Evolutionary conservation across 2,888 invertebrate genomes (phyloP).

Genomic region (Catocala nupta): DNA sequence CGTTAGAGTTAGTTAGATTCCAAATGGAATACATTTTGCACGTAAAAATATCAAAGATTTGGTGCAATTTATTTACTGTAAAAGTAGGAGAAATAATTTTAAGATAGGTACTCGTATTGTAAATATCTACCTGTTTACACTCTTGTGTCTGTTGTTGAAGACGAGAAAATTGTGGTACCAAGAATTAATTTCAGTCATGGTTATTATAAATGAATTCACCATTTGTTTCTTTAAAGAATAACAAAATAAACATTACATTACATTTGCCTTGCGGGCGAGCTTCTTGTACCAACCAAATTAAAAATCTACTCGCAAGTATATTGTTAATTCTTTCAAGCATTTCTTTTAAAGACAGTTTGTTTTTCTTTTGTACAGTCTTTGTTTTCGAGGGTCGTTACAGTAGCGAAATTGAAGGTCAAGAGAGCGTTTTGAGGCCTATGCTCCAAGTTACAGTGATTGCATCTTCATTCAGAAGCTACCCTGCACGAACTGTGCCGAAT

Average conservation of each 20-base stretch:
- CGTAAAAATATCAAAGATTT: no score
- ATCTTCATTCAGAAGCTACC: slow-evolving; percentile 75
- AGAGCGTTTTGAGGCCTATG: slow-evolving; percentile 55
- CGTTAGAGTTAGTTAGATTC: no score
- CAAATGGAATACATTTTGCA: no score
- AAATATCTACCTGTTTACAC: background rate
- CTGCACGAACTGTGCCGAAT: slow-evolving; percentile 61
- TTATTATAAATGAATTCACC: slow-evolving; percentile 36
- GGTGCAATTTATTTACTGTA: no score
- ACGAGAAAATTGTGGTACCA: slow-evolving; percentile 19
- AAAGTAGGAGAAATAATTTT: no score
- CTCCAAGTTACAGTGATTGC: slow-evolving; percentile 73
- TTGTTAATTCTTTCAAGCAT: slow-evolving; percentile 18
- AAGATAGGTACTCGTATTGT: no score
- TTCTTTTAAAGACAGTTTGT: slow-evolving; percentile 21
- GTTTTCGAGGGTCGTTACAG: slow-evolving; percentile 29
- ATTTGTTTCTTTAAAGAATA: slow-evolving; percentile 42
- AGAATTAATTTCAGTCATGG: slow-evolving; percentile 28
- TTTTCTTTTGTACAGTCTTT: slow-evolving; percentile 28
- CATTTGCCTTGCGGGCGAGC: slow-evolving; percentile 39
- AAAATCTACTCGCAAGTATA: slow-evolving; percentile 37
- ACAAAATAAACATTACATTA: slow-evolving; percentile 32
- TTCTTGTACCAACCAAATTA: slow-evolving; percentile 51
- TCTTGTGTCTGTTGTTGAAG: slow-evolving; percentile 13
- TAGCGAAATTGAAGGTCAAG: slow-evolving; percentile 48